Evolutionary conservation across 1,140 invertebrate genomes (phyloP).

Genomic region (Olivierus martensii): DNA sequence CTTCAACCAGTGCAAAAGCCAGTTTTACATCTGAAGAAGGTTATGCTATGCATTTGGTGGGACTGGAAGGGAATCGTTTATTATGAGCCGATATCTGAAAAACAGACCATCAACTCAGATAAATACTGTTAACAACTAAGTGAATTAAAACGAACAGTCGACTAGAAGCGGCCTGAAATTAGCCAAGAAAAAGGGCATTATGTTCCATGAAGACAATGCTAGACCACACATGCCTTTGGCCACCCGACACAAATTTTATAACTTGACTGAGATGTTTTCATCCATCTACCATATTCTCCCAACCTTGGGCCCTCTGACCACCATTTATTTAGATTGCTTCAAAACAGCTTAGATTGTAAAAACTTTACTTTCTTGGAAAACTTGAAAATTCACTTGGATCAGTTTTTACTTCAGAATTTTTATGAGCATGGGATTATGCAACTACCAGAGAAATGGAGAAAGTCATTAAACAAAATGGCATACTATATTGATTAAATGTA

Average conservation of each 20-base stretch:
- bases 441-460: too few relatives aligned
- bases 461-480: too few relatives aligned
- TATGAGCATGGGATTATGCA: too few relatives aligned
- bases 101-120: not conserved
- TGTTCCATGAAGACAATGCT: not conserved
- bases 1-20: not conserved
- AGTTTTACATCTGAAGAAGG: not conserved
- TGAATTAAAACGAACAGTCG: not conserved
- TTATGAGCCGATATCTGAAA: not conserved
- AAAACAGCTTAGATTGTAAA: too few relatives aligned
- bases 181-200: too few relatives aligned
- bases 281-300: not conserved
- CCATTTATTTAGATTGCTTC: not conserved
- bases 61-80: not conserved
- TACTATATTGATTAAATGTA: too few relatives aligned
- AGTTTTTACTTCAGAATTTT: too few relatives aligned
- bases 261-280: not conserved
- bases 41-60: not conserved
- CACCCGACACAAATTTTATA: not conserved
- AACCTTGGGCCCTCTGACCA: not conserved
- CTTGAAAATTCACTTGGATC: too few relatives aligned
- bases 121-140: slow-evolving; percentile 1
- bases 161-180: not conserved
- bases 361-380: too few relatives aligned
- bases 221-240: not conserved